Percentiles rank a stretch among this genome's conserved stretches.
Evolutionary conservation across 2,888 invertebrate genomes (phyloP).

Genomic region (Chrysolina americana): DNA sequence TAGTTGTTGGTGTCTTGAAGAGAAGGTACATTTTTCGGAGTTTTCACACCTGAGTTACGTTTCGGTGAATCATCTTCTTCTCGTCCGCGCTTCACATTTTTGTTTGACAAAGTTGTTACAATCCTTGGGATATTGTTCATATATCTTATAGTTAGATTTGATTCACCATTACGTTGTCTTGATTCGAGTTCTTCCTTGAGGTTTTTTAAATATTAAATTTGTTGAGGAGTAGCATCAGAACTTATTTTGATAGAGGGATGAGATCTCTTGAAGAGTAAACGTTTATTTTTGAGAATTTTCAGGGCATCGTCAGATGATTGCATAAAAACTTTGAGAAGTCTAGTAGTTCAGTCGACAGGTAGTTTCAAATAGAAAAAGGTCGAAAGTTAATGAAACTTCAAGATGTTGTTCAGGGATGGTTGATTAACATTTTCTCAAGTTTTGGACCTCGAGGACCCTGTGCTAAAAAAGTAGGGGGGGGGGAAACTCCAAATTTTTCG

Average conservation of each 20-base stretch:
- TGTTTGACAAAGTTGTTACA: neutral
- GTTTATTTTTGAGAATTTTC: neutral
- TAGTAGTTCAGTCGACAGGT: too few relatives aligned
- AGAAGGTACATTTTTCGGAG: neutral
- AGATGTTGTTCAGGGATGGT: too few relatives aligned
- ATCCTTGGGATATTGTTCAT: neutral
- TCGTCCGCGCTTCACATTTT: neutral
- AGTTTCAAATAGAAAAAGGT: too few relatives aligned
- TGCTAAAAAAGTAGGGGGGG: too few relatives aligned
- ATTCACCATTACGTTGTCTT: neutral
- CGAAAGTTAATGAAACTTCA: too few relatives aligned
- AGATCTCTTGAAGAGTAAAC: neutral
- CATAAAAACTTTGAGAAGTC: neutral
- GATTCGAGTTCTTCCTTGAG: slow-evolving; percentile 1
- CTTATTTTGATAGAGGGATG: neutral
- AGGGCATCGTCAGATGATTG: slow-evolving; percentile 8
- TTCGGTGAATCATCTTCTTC: neutral
- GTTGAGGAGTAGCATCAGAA: neutral
- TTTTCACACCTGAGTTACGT: neutral
- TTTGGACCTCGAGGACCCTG: too few relatives aligned
- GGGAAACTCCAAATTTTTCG: too few relatives aligned
- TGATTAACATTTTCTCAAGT: too few relatives aligned
- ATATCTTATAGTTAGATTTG: neutral
- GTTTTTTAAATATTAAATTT: neutral
- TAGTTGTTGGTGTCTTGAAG: neutral